Evolutionary conservation across 2,797 vertebrate species (phyloP), one percentile per base, ranked within the genome.

Genomic region (Lepidocolaptes lacrymiger): DNA sequence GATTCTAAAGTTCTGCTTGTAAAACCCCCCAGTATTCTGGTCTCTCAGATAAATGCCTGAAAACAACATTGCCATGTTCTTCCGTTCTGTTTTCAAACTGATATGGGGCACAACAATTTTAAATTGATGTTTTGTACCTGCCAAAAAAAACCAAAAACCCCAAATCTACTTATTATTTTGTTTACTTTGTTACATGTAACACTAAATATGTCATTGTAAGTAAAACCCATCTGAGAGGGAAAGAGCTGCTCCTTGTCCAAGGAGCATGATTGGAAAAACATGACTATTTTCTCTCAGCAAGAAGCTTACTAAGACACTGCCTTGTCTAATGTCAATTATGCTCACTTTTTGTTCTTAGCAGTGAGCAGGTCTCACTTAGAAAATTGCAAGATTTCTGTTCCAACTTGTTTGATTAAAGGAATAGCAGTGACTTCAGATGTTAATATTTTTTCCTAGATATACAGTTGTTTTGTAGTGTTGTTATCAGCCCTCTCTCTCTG

Each of bases 361-460:
- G 7, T 55, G 46, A 91, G 51, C 17, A 94, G 87, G 32, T 73
- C 72, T 68, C 28, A 2, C 63, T 55, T 68, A 44, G 20, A 85
- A 94, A 95, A 86, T 44, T 58, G 46, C 48, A 85, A 85, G 78
- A 46, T 83, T 46, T 91, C 32, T 91, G 34, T 68, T 94, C 49
- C 18, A 66, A 3, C n/a, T 78, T 88, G n/a, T 59, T 41, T n/a
- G 80, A 85, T 81, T 86, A 75, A 87, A 96, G 95, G 54, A 54
- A 91, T 61, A 49, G 46, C 41, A 61, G 14, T 48, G 48, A 73
- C 66, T 95, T 75, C 69, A 28, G 62, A 46, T 55, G 64, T 21
- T 77, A 23, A 15, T 43, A 15, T 32, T 32, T 54, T 58, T 58
- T 89, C 15, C 30, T 54, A 80, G 36, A 22, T 69, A n/a, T 6